Percentiles rank a stretch among this genome's conserved stretches.
Conservation (phyloP, 2,888 invertebrate genomes). For the Alviniconcha strummeri region DNA sequence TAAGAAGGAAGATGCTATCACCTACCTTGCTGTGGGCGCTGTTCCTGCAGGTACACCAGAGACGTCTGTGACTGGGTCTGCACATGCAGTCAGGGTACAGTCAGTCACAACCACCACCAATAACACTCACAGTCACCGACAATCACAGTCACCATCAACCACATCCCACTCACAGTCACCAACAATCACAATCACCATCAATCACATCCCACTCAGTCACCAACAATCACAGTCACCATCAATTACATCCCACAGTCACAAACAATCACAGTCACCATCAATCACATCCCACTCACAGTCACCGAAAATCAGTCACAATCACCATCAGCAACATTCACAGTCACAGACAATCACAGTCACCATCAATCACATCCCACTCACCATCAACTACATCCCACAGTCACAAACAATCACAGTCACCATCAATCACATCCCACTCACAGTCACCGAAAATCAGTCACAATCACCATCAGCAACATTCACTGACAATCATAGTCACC, state of each 20-base stretch:
- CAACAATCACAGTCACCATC: not conserved
- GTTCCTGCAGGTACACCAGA: constrained; percentile 53
- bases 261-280: not conserved
- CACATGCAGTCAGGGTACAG: not conserved
- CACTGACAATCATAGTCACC: not conserved
- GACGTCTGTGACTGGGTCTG: constrained; percentile 63
- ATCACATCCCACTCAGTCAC: not conserved
- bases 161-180: not conserved
- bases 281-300: not conserved
- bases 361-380: not conserved
- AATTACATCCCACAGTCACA: not conserved
- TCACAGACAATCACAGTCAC: not conserved
- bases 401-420: not conserved
- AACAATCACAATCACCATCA: not conserved
- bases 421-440: not conserved
- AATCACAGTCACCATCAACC: constrained; percentile 12
- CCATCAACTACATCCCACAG: not conserved
- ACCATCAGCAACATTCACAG: not conserved
- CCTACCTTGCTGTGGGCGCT: constrained; percentile 55
- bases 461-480: not conserved
- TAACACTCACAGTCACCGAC: not conserved
- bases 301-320: not conserved
- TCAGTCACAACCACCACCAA: not conserved
- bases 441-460: not conserved
- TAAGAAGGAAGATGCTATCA: not conserved